These are phyloP conservation scores for Pelecanus crispus DNA, from an alignment of 2,113 vertebrate genomes.

Conservation along the genomic window DNA sequence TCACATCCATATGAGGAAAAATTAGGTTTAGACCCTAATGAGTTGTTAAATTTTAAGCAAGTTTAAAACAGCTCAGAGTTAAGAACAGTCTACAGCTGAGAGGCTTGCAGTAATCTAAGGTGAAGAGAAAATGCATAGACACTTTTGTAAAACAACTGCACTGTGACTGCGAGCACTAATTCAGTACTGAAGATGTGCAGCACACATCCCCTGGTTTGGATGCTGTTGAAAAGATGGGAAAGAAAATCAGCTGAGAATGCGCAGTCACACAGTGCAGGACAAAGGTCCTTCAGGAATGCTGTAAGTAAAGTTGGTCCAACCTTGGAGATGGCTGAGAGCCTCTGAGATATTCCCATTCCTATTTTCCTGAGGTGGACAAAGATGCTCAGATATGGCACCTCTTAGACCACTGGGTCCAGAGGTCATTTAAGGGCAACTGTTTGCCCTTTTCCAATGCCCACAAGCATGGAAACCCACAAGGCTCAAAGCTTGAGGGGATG, in stretches of 20 bases:
- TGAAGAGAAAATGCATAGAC: neutral
- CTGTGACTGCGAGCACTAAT: accelerated
- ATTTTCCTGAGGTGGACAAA: neutral
- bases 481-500: neutral
- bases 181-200: neutral
- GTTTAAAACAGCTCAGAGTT: neutral
- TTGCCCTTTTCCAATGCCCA: neutral
- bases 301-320: neutral
- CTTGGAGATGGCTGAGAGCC: neutral
- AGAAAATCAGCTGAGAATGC: neutral
- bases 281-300: neutral
- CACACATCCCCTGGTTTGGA: neutral
- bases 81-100: neutral
- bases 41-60: neutral
- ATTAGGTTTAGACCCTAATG: neutral
- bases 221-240: neutral
- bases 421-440: neutral
- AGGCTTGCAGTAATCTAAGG: neutral
- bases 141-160: neutral
- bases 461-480: neutral
- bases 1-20: neutral
- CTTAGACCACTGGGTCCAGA: neutral
- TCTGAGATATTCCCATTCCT: neutral
- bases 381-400: neutral
- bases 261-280: neutral